Evolutionary conservation across 2,113 vertebrate genomes (phyloP).

Genomic region (Cyphomyrus discorhynchus): DNA sequence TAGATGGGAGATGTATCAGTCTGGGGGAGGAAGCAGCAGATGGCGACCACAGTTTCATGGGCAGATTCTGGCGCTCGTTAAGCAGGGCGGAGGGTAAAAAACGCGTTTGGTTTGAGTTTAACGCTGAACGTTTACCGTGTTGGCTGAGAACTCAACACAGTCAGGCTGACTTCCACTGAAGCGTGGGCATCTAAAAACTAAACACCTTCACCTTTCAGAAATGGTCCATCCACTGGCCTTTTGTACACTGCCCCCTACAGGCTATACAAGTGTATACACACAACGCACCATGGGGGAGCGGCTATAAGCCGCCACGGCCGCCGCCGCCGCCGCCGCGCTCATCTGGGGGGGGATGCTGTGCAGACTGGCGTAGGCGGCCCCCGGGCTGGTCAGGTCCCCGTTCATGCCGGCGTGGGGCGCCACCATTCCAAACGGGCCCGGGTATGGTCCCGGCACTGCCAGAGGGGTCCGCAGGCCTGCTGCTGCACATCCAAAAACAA

Average conservation of each 20-base stretch:
- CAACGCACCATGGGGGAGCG: conserved; percentile 83
- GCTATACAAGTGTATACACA: background rate
- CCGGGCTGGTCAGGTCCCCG: conserved; percentile 80
- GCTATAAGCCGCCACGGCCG: conserved; percentile 73
- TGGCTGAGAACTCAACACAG: background rate
- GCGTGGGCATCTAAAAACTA: background rate
- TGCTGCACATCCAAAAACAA: conserved; percentile 44
- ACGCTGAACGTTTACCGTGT: background rate
- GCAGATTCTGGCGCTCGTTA: conserved; percentile 2
- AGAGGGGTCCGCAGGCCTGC: conserved; percentile 84
- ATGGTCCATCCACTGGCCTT: background rate
- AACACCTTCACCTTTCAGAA: conserved; percentile 1
- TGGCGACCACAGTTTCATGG: background rate
- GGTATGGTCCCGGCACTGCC: conserved; percentile 80
- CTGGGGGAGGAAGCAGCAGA: background rate
- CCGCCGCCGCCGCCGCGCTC: conserved; percentile 72
- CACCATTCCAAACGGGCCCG: conserved; percentile 88
- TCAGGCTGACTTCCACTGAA: background rate
- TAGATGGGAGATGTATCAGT: background rate
- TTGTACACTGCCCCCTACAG: background rate
- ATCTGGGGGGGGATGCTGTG: conserved; percentile 96
- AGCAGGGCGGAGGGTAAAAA: background rate
- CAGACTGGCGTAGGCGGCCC: conserved; percentile 81
- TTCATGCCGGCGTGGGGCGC: conserved; percentile 87
- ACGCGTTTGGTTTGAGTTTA: background rate